Base-by-base conservation (phyloP, 1,140 invertebrate genomes). In the Acromyrmex charruanus region DNA sequence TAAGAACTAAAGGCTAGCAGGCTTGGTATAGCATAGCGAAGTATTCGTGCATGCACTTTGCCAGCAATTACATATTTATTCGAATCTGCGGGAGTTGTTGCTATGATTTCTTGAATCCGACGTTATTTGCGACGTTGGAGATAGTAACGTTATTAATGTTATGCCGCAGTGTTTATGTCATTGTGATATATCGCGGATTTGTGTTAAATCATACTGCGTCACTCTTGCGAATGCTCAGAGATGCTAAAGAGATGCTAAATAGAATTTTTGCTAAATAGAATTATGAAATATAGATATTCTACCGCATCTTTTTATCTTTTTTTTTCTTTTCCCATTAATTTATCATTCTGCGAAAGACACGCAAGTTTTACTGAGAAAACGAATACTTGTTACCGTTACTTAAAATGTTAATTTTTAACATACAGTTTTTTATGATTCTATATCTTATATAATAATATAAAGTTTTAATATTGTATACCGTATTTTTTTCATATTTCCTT, bases 11-110 rank as follows among this genome's bases (percentile, higher is more conserved):
- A 82, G 68, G 55, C 39, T 35, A 71, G 16, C 35, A 35, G 5
- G 31, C 31, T 35, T 5, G 1, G 14, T 49, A 21, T 39, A 74
- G 28, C 44, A 10, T n/a, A 39, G 39, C 16, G 3, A 10, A 28
- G 18, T 21, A 25, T 49, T 35, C 39, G 55, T 31, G 31, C 49
- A 44, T 81, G 31, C 65, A 81, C 16, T 81, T 71, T 21, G 14
- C 61, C 21, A 4, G 35, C 51, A 71, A 71, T 71, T 81, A 81
- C 35, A 31, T 74, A 82, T 82, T 82, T 49, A 72, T 59, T 6
- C 14, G n/a, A 55, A 63, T 49, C 55, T 28, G 21, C 25, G 21
- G 3, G 25, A 82, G 21, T 44, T 44, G 35, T 44, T 12, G 25
- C 14, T 7, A 14, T 18, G 80, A 82, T 81, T 69, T 55, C 49